These are phyloP conservation scores for Oegoconia quadripuncta DNA, from an alignment of 2,888 invertebrate species.

Conservation along the genomic window DNA sequence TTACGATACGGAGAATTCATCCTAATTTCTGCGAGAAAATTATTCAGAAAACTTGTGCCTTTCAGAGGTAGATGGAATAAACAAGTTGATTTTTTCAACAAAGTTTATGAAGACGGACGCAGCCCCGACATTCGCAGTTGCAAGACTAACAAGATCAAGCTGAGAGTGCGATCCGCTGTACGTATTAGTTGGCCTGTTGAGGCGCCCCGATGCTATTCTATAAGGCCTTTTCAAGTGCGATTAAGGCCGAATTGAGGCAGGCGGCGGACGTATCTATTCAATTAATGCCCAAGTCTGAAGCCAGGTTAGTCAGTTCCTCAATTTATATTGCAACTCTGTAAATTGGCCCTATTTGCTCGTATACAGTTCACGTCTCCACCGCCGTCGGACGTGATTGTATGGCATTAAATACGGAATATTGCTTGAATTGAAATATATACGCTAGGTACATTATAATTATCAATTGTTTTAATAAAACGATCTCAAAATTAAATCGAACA, in stretches of 20 bases:
- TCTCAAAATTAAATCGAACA: too few species aligned
- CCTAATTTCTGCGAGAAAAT: too few species aligned
- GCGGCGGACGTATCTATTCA: slow-evolving; percentile 73
- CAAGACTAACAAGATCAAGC: slow-evolving; percentile 50
- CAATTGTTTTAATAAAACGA: too few species aligned
- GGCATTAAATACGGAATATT: slow-evolving; percentile 49
- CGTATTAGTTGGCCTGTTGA: slow-evolving; percentile 56
- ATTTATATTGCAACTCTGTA: slow-evolving; percentile 64
- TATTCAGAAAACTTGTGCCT: too few species aligned
- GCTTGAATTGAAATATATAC: slow-evolving; percentile 26
- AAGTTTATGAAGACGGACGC: slow-evolving; percentile 20
- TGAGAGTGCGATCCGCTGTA: slow-evolving; percentile 66
- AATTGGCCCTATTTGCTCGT: slow-evolving; percentile 63
- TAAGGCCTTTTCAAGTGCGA: slow-evolving; percentile 70
- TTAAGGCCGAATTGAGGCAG: slow-evolving; percentile 70
- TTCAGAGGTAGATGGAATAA: too few species aligned
- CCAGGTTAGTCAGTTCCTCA: slow-evolving; percentile 52
- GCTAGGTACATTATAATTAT: too few species aligned
- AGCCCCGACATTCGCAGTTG: slow-evolving; percentile 16
- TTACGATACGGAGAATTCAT: too few species aligned
- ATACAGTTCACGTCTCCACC: slow-evolving; percentile 34
- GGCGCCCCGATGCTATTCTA: slow-evolving; percentile 40
- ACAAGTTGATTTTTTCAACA: not conserved
- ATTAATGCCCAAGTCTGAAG: slow-evolving; percentile 63
- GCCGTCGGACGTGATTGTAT: slow-evolving; percentile 40